phyloP scores from a whole-genome alignment of 64 coral and sea anemone genomes.

The Trachythela sp. region DNA sequence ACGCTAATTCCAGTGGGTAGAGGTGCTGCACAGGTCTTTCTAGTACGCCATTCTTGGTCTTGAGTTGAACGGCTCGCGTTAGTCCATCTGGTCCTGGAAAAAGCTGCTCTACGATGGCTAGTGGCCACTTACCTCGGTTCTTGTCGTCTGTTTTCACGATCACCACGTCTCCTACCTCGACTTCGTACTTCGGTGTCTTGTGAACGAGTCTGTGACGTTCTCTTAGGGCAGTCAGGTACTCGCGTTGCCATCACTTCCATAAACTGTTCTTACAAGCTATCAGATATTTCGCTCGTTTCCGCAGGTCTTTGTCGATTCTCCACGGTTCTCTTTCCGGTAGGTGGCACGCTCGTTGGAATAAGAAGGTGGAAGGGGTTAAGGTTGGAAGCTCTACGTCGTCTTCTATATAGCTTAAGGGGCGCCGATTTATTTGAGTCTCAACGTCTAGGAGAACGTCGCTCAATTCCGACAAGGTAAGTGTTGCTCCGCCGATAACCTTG shows the following conservation, averaged over 20 bases:
- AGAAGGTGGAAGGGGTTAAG: constrained; percentile 28
- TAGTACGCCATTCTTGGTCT: constrained; percentile 39
- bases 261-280: no score
- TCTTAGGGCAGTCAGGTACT: no score
- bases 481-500: constrained; percentile 17
- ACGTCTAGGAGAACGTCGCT: constrained; percentile 34
- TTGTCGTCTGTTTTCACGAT: constrained; percentile 34
- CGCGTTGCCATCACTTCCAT: no score
- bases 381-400: constrained; percentile 25
- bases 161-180: no score
- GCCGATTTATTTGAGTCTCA: constrained; percentile 38
- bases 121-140: constrained; percentile 42
- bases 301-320: background rate
- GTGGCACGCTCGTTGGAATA: constrained; percentile 13
- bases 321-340: background rate
- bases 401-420: constrained; percentile 43
- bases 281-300: no score
- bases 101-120: constrained; percentile 26
- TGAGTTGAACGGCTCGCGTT: constrained; percentile 31
- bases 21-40: constrained; percentile 37
- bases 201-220: no score
- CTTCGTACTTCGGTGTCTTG: no score
- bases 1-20: constrained; percentile 44
- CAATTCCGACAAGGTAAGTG: background rate
- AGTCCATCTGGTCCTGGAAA: constrained; percentile 37